Evolutionary conservation across 1,140 invertebrate genomes (phyloP), one percentile per base, ranked within the genome.

Genomic region (Drosophila watanabei): DNA sequence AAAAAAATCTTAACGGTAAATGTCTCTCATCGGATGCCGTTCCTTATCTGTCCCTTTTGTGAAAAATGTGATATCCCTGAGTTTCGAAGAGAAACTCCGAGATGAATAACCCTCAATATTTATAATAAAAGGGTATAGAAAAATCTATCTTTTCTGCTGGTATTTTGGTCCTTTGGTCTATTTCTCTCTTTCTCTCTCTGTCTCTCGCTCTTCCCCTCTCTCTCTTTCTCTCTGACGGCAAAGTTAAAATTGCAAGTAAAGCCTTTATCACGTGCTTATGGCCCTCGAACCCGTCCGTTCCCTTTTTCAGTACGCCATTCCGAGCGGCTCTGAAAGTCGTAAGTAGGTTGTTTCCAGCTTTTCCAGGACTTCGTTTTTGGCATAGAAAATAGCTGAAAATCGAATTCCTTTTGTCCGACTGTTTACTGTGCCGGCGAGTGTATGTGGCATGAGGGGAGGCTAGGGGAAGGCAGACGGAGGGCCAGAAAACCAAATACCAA

Each of bases 261-360:
- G 85, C 86, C 81, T 88, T 89, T 89, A 90, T 85, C 86, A 88
- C 85, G 86, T 88, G 86, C 83, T 89, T 82, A 88, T 79, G 66
- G 65, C 52, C 68, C 49, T 35, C 13, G 32, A 46, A 32, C 30
- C 43, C 51, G 24, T 16, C 20, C 33, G 8, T 24, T 46, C 16
- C 39, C 30, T 51, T 18, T 43, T 32, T 37, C 51, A 14, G 33
- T 35, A 43, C 41, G 41, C 58, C 11, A 46, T 49, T 63, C 33
- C 45, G n/a, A 69, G 33, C 49, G 45, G 33, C 41, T 58, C 45
- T 52, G 60, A 35, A 79, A 72, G 60, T 60, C 57, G 84, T 89
- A 89, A 88, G 85, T 89, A 85, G 84, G 78, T 88, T 84, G 72
- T 69, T 76, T 51, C 63, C 81, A 58, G 63, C 71, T 66, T 51